phyloP scores from a whole-genome alignment of 2,113 vertebrate species.

The Cryptoleucopteryx plumbea region DNA sequence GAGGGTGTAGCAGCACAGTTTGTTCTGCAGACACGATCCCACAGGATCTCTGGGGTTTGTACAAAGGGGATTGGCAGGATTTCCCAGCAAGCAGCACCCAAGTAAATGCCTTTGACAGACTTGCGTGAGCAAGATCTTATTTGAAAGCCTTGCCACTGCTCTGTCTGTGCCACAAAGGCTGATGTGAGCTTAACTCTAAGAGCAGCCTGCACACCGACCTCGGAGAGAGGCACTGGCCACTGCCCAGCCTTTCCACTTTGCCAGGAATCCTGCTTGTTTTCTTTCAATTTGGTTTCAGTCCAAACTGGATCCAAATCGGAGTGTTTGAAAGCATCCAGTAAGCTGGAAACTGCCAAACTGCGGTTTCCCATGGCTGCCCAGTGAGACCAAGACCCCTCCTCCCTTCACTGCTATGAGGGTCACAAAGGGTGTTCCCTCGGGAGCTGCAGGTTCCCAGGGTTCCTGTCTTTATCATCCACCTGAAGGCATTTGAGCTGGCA shows the following conservation, averaged over 20 bases:
- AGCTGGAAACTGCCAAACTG: not conserved
- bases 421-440: not conserved
- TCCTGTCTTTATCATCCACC: not conserved
- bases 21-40: not conserved
- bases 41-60: not conserved
- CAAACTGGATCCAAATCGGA: not conserved
- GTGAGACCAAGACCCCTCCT: fast-evolving
- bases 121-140: not conserved
- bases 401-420: fast-evolving
- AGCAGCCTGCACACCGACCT: not conserved
- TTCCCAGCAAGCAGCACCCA: not conserved
- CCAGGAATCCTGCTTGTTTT: not conserved
- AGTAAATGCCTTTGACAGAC: not conserved
- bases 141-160: not conserved
- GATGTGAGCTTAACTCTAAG: fast-evolving
- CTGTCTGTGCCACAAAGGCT: not conserved
- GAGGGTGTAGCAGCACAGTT: not conserved
- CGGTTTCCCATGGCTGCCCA: not conserved
- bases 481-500: too few species aligned
- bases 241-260: not conserved
- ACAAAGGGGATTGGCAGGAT: not conserved
- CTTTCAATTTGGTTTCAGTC: not conserved
- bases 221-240: not conserved
- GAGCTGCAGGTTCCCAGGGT: not conserved
- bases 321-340: not conserved